Base-by-base conservation (phyloP, 1,140 invertebrate genomes). In the Zophobas atratus region DNA sequence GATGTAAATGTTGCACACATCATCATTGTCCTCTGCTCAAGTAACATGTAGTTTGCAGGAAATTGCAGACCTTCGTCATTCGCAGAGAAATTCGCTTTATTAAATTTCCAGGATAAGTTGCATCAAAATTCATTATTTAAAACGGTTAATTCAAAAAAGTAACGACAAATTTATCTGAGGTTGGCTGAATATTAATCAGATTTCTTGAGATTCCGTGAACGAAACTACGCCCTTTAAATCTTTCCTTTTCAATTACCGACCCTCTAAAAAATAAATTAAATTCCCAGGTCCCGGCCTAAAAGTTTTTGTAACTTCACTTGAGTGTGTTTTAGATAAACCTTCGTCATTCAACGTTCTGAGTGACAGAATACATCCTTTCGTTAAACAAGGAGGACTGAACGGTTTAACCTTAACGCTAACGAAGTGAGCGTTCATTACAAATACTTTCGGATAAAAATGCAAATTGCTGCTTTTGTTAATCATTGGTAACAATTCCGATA, bases 271-370 rank as follows among this genome's bases (percentile, higher is more conserved):
- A 75, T 60, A 60, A 75, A 75, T 60, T 75, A 60, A 75, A 75
- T 60, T 75, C 43, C 73, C 56, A 56, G 53, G 73, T 56, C 43
- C 51, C 51, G 53, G 73, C 73, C 73, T 60, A 60, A 75, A 75
- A 75, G n/a, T 75, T 75, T 75, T 75, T 75, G 73, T 48, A 75
- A 75, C 53, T 72, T 75, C 33, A 75, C 73, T 75, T 75, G 73
- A 75, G 73, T 75, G 53, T 60, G 56, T 75, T 75, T 75, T 60
- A 60, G 73, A 75, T 75, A 75, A 75, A 75, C 73, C 73, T 75
- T 75, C 73, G 55, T 75, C 73, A 75, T 75, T 75, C 73, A 72
- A 41, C 51, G 53, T 48, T 57, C 56, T 75, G 56, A 75, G 56
- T 75, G 73, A 63, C 73, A 75, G 73, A 75, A 43, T 60, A 75